phyloP scores from a whole-genome alignment of 2,888 invertebrate species.

The Pristionchus entomophagus region DNA sequence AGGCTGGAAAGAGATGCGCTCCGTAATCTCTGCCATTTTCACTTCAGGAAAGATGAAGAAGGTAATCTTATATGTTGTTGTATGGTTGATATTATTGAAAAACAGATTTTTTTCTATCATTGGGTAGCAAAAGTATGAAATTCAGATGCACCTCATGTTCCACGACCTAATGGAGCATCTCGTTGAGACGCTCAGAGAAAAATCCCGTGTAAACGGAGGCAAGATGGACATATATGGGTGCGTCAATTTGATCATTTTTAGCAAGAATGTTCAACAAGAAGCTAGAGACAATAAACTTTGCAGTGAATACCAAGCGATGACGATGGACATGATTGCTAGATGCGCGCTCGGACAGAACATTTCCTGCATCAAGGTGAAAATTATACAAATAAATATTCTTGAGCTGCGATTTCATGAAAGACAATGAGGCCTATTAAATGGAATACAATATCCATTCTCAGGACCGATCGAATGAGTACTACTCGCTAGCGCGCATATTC shows the following conservation, averaged over 20 bases:
- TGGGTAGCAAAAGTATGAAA: neutral
- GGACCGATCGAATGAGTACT: conserved; percentile 42
- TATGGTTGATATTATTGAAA: neutral
- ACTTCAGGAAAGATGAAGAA: conserved; percentile 83
- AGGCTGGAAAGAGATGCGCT: conserved; percentile 82
- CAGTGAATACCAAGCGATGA: conserved; percentile 70
- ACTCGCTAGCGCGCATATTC: neutral
- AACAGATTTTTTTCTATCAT: too few species aligned
- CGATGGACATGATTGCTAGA: conserved; percentile 68
- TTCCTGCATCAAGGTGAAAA: conserved; percentile 42
- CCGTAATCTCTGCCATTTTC: conserved; percentile 83
- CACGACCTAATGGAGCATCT: conserved; percentile 49
- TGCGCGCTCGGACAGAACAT: conserved; percentile 62
- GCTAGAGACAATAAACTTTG: neutral
- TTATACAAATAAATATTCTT: too few species aligned
- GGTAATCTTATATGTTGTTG: conserved; percentile 44
- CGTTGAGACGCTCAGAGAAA: conserved; percentile 4
- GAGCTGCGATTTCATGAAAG: too few species aligned
- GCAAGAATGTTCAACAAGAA: neutral
- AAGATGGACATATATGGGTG: conserved; percentile 43
- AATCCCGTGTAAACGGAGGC: conserved; percentile 3
- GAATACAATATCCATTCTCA: neutral
- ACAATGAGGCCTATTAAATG: neutral
- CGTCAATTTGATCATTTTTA: neutral
- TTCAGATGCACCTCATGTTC: conserved; percentile 53